Evolutionary conservation across 2,797 vertebrate species (phyloP), one percentile per base, ranked within the genome.

Genomic region (Champsocephalus esox): DNA sequence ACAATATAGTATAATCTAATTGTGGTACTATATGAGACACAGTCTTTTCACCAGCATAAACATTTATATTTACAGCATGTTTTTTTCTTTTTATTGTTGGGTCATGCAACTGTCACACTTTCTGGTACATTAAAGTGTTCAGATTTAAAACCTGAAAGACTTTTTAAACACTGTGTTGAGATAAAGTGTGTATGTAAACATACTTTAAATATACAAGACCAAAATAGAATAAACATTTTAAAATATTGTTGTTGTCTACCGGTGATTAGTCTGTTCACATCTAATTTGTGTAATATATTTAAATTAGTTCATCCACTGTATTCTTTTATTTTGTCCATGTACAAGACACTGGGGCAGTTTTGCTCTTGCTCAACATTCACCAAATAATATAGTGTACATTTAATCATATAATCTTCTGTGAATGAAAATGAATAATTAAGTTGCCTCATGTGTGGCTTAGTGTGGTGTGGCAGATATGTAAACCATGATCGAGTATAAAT

Each of bases 171-270:
- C 70, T 52, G n/a, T 75, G 50, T 76, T 73, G 28, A 76, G 45
- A 78, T 74, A n/a, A 64, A 70, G 84, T 92, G 88, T 86, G 87
- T 76, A 87, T 78, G 66, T 83, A 46, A 81, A 83, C 86, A 83
- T 78, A 87, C 68, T 69, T 66, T 12, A 51, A 86, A 65, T 16
- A 8, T 68, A 71, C 28, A 73, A 65, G 50, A 84, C 63, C 63
- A 83, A 80, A 88, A 88, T 67, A 82, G 80, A 94, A 92, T 93
- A 94, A 93, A 94, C 79, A 62, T 83, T 93, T 90, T 81, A 89
- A 88, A 80, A 71, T 32, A 66, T 68, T 44, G 75, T 73, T 52
- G 58, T 73, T 52, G 58, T 79, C 56, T 71, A 21, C 45, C 58
- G 9, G 16, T 85, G n/a, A 69, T 82, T 72, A 65, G n/a, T 58